These are phyloP conservation scores for Archaeoteleia sp. DNA, from an alignment of 2,888 invertebrate genomes.

Conservation along the genomic window DNA sequence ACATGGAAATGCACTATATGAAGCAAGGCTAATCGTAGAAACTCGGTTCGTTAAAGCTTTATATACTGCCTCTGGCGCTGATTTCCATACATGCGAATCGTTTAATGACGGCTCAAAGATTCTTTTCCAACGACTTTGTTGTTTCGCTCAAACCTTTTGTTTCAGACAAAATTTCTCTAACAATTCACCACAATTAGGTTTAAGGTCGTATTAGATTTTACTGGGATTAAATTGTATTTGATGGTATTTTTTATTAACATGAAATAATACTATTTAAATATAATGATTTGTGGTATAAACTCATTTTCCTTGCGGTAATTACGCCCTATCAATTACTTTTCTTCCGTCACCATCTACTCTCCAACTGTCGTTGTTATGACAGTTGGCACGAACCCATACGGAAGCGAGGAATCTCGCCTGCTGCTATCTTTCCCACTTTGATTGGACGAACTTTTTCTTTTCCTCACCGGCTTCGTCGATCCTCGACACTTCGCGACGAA, in stretches of 20 bases:
- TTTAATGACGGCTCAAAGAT: no score
- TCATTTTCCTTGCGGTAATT: no score
- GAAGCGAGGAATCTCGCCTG: slow-evolving; percentile 61
- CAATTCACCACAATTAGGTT: no score
- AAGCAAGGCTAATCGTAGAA: background rate
- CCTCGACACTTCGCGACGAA: slow-evolving; percentile 84
- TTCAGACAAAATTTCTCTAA: no score
- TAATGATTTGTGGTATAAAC: no score
- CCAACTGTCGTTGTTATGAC: slow-evolving; percentile 60
- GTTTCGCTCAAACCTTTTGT: no score
- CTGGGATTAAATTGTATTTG: no score
- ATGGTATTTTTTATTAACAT: no score
- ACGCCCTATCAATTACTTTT: background rate
- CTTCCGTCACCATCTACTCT: slow-evolving; percentile 49
- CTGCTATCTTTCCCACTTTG: slow-evolving; percentile 53
- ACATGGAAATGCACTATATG: slow-evolving; percentile 16
- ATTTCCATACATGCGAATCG: slow-evolving; percentile 14
- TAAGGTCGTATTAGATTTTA: no score
- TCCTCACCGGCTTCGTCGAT: slow-evolving; percentile 78
- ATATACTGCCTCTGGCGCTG: slow-evolving; percentile 2
- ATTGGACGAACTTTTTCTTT: slow-evolving; percentile 13
- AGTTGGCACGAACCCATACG: slow-evolving; percentile 64
- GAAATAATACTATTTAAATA: no score
- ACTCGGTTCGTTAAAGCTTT: slow-evolving; percentile 7
- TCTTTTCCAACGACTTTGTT: no score